Base-by-base conservation (phyloP, 1,140 invertebrate species). In the Rhopalosiphum maidis region DNA sequence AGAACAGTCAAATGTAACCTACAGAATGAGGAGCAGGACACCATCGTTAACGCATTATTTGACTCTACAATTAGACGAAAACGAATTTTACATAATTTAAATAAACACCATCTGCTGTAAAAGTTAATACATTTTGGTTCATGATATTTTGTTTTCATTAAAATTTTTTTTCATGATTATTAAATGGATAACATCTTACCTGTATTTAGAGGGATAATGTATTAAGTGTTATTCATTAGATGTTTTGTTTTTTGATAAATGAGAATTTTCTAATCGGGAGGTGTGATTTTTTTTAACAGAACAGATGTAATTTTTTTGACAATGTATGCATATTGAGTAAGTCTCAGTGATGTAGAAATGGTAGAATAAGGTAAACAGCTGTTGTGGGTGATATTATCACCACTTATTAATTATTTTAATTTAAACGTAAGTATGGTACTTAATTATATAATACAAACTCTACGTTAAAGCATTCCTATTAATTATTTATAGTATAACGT, bases 1-100 rank as follows among this genome's bases (percentile, higher is more conserved):
- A 93, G 91, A 48, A 93, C 91, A 48, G 91, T 93, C 82, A 93
- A 93, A 93, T 93, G 91, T 93, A 86, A 93, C 77, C 35, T 43
- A 86, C 82, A 51, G 35, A 22, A 86, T 55, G 77, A 85, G 91
- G 48, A 93, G 51, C 77, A 85, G 48, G 48, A 85, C 91, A 85
- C 23, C 91, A 86, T 51, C 60, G 7, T 93, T 85, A 86, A 86
- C 46, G 82, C 91, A 83, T 82, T 86, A 55, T 30, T 93, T 85
- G 91, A 55, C 51, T 88, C 91, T 51, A 86, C 77, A 51, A 51
- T 85, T 93, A 93, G 82, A 93, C 46, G 77, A 93, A 93, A 92
- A 85, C 77, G 82, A 93, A 93, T 93, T 93, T 82, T 90, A 90
- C 54, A 6, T 68, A 90, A 89, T 55, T 89, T 55, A 89, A 60